Base-by-base conservation (phyloP, 2,113 vertebrate genomes). In the Alosa alosa region DNA sequence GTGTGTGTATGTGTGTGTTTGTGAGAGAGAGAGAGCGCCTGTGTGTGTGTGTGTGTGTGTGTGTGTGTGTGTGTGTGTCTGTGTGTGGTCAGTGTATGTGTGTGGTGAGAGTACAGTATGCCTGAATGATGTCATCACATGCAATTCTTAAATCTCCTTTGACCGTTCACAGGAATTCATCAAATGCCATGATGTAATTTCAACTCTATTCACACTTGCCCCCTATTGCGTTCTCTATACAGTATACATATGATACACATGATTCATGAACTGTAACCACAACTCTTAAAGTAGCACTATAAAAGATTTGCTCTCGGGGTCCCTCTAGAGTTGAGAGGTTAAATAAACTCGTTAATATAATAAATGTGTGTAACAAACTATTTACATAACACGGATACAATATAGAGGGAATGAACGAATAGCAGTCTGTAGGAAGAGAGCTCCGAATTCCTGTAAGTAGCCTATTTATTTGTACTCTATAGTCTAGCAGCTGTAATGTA, bases 1-100 rank as follows among this genome's bases (percentile, higher is more conserved):
- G 22, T 36, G 22, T 72, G 64, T 72, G 64, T 72, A n/a, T 72
- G 22, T 72, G 64, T 72, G n/a, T 72, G 64, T 72, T n/a, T 57
- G 55, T 44, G 41, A 31, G 31, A 31, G 31, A 31, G 31, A 31
- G 31, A 31, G 31, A 31, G 31, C 0, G 31, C 31, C 31, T 44
- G 41, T 44, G 41, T 44, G 41, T 44, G 41, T 44, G 41, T 44
- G 41, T 44, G 7, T n/a, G n/a, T 78, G 20, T 72, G 50, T 46
- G 18, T 44, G 41, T 44, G 7, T n/a, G n/a, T 78, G 20, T 72
- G 50, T 46, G 18, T 64, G 36, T 49, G 15, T 57, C 7, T 57
- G 55, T 20, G 55, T 57, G 9, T 31, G 31, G 31, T 31, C 31
- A 18, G 11, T 57, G 41, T 44, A 4, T 44, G 41, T 44, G 41